Conservation (phyloP, 2,888 invertebrate genomes). For the Lordiphosa andalusiaca region DNA sequence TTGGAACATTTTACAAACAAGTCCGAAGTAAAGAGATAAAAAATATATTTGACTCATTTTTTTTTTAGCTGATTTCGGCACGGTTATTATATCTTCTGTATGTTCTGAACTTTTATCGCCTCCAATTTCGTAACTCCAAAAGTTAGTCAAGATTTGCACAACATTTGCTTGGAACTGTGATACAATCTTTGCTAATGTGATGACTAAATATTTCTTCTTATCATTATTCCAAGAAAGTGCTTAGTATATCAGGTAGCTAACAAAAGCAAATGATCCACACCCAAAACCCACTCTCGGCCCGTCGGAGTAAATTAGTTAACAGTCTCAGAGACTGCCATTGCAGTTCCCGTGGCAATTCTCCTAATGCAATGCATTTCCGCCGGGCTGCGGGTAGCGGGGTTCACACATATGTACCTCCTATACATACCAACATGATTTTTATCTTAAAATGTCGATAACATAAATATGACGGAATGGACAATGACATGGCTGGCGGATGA, state of each 20-base stretch:
- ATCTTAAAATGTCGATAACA: conserved; percentile 55
- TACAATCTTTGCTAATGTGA: conserved; percentile 27
- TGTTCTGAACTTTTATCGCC: no score
- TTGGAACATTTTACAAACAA: no score
- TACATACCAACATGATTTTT: conserved; percentile 43
- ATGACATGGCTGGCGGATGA: conserved; percentile 8
- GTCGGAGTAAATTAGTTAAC: conserved; percentile 58
- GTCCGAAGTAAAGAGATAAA: no score
- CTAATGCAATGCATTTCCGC: conserved; percentile 67
- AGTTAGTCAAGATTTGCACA: conserved; percentile 19
- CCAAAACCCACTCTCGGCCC: conserved; percentile 17
- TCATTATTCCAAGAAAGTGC: conserved; percentile 23
- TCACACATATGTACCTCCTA: conserved; percentile 24
- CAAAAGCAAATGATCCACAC: conserved; percentile 28
- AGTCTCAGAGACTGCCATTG: conserved; percentile 9
- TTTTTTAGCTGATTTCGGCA: no score
- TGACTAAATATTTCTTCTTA: conserved; percentile 32
- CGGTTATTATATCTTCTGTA: no score
- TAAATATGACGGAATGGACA: conserved; percentile 60
- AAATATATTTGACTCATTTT: no score
- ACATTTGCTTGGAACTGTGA: conserved; percentile 12
- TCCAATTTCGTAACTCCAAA: not conserved
- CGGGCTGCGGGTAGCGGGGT: conserved; percentile 46
- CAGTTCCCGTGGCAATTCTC: conserved; percentile 49
- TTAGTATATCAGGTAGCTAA: conserved; percentile 26